phyloP scores from a whole-genome alignment of 2,888 invertebrate genomes.

The Busseola fusca region DNA sequence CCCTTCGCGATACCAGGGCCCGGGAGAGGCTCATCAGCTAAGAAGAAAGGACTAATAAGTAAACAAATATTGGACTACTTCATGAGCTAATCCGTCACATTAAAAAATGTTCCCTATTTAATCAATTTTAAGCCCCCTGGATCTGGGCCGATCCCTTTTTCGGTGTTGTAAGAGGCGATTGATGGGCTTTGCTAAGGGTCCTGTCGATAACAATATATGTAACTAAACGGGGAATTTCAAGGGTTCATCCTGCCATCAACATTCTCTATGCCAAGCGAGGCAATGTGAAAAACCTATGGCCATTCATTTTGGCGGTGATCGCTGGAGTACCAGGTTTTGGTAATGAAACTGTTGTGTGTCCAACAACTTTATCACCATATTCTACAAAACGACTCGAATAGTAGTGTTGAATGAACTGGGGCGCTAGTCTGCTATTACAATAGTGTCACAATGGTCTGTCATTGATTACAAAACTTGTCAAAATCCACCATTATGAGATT shows the following conservation, averaged over 20 bases:
- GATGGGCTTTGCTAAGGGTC: background rate
- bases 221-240: background rate
- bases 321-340: background rate
- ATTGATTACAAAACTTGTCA: too few species aligned
- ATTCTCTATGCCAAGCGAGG: background rate
- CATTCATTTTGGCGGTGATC: background rate
- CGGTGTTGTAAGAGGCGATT: background rate
- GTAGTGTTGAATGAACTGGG: too few species aligned
- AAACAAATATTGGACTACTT: background rate
- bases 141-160: background rate
- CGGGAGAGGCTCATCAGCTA: constrained; percentile 83
- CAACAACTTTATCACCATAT: background rate
- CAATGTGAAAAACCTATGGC: background rate
- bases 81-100: background rate
- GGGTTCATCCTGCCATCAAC: background rate
- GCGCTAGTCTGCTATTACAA: too few species aligned
- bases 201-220: background rate
- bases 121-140: background rate
- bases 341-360: background rate
- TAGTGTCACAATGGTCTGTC: too few species aligned
- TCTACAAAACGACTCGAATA: too few species aligned
- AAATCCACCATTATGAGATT: too few species aligned
- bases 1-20: constrained; percentile 88
- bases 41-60: constrained; percentile 3
- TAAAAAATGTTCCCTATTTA: background rate